Conservation (phyloP, 2,888 invertebrate species). For the Heliconius cydno region DNA sequence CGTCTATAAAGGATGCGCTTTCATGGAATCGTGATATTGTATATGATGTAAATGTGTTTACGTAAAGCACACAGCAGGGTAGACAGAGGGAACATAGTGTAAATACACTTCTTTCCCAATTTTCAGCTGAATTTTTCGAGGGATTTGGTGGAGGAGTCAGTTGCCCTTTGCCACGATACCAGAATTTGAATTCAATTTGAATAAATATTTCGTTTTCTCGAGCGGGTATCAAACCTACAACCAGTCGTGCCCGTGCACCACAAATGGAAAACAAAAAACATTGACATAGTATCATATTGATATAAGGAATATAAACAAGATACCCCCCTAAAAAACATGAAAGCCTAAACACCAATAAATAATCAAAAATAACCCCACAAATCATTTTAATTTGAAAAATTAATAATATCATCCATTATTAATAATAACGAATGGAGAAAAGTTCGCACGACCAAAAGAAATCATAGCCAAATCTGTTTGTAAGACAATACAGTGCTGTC, state of each 20-base stretch:
- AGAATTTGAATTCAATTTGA: too few relatives aligned
- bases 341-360: slow-evolving; percentile 22
- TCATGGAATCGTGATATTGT: slow-evolving; percentile 17
- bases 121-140: too few relatives aligned
- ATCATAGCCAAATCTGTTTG: slow-evolving; percentile 70
- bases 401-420: slow-evolving; percentile 38
- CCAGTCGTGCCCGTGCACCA: too few relatives aligned
- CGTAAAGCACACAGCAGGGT: neutral
- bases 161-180: too few relatives aligned
- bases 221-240: too few relatives aligned
- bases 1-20: slow-evolving; percentile 10
- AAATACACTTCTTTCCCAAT: too few relatives aligned
- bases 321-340: neutral
- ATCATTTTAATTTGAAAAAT: slow-evolving; percentile 32
- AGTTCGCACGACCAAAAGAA: slow-evolving; percentile 52
- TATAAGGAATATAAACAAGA: neutral
- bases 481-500: slow-evolving; percentile 74
- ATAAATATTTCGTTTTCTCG: too few relatives aligned
- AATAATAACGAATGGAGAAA: slow-evolving; percentile 46
- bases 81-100: too few relatives aligned
- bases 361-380: slow-evolving; percentile 24
- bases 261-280: too few relatives aligned
- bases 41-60: slow-evolving; percentile 1
- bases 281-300: neutral
- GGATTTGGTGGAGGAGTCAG: too few relatives aligned